Conservation (phyloP, 2,888 invertebrate genomes). For the Calliopum simillimum region DNA sequence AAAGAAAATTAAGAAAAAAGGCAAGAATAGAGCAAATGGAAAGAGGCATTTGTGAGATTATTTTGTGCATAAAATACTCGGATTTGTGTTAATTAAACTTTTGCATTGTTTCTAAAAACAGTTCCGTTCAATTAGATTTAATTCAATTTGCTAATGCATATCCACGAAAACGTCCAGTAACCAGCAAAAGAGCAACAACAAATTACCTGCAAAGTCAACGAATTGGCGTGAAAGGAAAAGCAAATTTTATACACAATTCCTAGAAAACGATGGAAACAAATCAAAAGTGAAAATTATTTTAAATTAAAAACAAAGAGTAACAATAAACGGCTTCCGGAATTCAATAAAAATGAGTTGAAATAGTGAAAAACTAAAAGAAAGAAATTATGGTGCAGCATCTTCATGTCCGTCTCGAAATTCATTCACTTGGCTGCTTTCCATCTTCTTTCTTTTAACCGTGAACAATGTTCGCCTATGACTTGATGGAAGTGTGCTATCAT, state of each 20-base stretch:
- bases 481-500: neutral
- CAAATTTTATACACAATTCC: conserved; percentile 43
- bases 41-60: conserved; percentile 34
- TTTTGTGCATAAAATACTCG: conserved; percentile 25
- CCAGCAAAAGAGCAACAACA: conserved; percentile 42
- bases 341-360: conserved; percentile 28
- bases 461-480: conserved; percentile 6
- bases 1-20: conserved; percentile 25
- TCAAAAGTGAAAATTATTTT: conserved; percentile 39
- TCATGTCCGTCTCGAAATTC: conserved; percentile 9
- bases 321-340: neutral
- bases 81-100: conserved; percentile 15
- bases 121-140: conserved; percentile 49
- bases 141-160: conserved; percentile 48
- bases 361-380: conserved; percentile 12
- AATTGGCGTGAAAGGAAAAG: conserved; percentile 38
- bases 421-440: conserved; percentile 19
- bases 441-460: neutral
- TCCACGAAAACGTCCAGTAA: conserved; percentile 51
- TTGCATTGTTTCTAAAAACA: conserved; percentile 36
- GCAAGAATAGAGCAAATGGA: neutral
- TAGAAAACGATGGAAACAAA: conserved; percentile 44
- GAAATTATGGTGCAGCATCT: too few relatives aligned
- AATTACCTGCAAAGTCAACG: conserved; percentile 48
- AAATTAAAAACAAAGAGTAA: conserved; percentile 1